Evolutionary conservation across 2,888 invertebrate species (phyloP).

Genomic region (Plebejus anna): DNA sequence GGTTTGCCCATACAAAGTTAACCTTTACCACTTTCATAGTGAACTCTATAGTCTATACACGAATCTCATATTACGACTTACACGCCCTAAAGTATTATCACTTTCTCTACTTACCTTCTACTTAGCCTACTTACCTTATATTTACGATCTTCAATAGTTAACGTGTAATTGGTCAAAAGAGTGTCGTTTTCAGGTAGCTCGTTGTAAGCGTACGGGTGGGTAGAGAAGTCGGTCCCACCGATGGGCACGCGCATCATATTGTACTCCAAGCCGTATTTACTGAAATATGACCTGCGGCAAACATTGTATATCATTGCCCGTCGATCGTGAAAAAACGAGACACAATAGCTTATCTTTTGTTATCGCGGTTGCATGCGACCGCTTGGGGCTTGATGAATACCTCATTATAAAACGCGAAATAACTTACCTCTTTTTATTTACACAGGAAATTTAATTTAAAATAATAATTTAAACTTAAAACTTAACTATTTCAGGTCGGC

Average conservation of each 20-base stretch:
- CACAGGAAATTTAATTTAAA: neutral
- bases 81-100: no score
- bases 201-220: slow-evolving; percentile 86
- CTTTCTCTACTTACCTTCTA: no score
- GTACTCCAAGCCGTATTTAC: slow-evolving; percentile 84
- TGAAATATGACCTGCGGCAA: slow-evolving; percentile 83
- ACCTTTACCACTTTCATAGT: no score
- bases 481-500: slow-evolving; percentile 55
- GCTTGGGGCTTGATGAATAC: no score
- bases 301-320: neutral
- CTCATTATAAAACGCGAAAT: no score
- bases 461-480: slow-evolving; percentile 32
- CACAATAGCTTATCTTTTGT: no score
- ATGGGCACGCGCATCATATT: slow-evolving; percentile 87
- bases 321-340: no score
- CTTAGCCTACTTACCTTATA: slow-evolving; percentile 72
- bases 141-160: slow-evolving; percentile 81
- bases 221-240: slow-evolving; percentile 90
- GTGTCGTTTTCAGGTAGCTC: slow-evolving; percentile 73
- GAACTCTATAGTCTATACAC: no score
- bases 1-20: no score
- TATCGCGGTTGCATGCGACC: no score
- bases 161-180: slow-evolving; percentile 78
- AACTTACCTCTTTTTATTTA: neutral
- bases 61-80: no score